Conservation (phyloP, 2,888 invertebrate genomes). For the Philereme transversata region DNA sequence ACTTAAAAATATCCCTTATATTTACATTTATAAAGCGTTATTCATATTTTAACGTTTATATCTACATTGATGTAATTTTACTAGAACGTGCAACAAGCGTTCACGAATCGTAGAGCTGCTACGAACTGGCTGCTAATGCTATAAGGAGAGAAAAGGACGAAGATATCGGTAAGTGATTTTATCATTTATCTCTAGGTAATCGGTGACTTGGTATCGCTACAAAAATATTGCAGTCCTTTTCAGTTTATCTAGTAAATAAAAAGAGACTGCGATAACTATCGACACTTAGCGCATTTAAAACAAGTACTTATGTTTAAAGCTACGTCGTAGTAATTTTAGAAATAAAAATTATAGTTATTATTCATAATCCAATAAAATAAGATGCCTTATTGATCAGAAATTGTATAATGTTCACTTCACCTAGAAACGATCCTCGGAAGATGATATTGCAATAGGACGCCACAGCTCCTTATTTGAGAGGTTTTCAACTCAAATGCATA, state of each 20-base stretch:
- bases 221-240: too few species aligned
- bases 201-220: too few species aligned
- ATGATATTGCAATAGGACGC: background rate
- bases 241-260: too few species aligned
- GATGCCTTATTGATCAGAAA: too few species aligned
- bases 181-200: background rate
- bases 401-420: too few species aligned
- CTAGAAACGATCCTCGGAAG: too few species aligned
- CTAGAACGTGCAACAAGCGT: slow-evolving; percentile 34
- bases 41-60: slow-evolving; percentile 34
- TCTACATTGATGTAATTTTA: slow-evolving; percentile 35
- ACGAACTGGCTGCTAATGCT: slow-evolving; percentile 10
- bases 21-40: slow-evolving; percentile 45
- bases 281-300: too few species aligned
- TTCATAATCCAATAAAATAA: too few species aligned
- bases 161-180: slow-evolving; percentile 29
- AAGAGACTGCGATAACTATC: too few species aligned
- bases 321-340: too few species aligned
- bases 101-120: slow-evolving; percentile 16
- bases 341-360: too few species aligned
- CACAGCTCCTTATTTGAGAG: background rate
- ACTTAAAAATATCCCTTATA: slow-evolving; percentile 53
- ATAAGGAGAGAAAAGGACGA: slow-evolving; percentile 7
- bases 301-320: too few species aligned
- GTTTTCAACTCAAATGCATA: background rate